Base-by-base conservation (phyloP, 2,113 vertebrate species). In the Prionailurus viverrinus region DNA sequence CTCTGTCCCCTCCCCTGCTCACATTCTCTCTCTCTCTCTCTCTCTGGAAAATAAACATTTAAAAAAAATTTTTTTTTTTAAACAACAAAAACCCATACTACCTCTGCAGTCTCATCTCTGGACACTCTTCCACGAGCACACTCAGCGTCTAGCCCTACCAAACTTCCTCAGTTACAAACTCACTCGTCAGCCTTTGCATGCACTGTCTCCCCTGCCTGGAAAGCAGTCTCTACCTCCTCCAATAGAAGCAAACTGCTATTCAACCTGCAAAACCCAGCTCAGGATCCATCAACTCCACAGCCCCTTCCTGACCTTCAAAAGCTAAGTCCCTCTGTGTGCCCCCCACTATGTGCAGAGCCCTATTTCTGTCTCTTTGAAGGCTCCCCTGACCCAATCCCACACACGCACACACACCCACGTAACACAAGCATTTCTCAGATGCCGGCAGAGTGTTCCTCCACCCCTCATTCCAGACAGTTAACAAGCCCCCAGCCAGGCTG, bases 331-430 rank as follows among this genome's bases (percentile, higher is more conserved):
- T 58, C 61, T 48, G 4, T 16, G 51, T 2, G 10, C 27, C 15
- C 4, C 31, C 48, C 8, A 1, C 33, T 1, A 2, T 0, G 48
- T 45, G 66, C 16, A 8, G 5, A 29, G 4, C 0, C 33, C 11
- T 14, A 5, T 16, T 5, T 29, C n/a, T 1, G 7, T 19, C 45
- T 76, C 25, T 76, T 25, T 76, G 29, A 29, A 9, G 73, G 39
- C 13, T 45, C 13, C 25, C 73, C 27, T 45, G 73, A 15, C 41
- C 39, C 45, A 45, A 41, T 76, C 45, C 41, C 53, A 53, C 53
- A 53, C 51, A 53, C 13, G 15, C 51, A 3, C 51, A 53, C 51
- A 14, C 51, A 15, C 51, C 3, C 51, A 53, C 55, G 1, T 1
- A 55, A 16, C 55, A 19, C 25, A 29, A 45, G 23, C 25, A 45